Evolutionary conservation across 2,113 vertebrate genomes (phyloP).

Genomic region (Nothobranchius furzeri): DNA sequence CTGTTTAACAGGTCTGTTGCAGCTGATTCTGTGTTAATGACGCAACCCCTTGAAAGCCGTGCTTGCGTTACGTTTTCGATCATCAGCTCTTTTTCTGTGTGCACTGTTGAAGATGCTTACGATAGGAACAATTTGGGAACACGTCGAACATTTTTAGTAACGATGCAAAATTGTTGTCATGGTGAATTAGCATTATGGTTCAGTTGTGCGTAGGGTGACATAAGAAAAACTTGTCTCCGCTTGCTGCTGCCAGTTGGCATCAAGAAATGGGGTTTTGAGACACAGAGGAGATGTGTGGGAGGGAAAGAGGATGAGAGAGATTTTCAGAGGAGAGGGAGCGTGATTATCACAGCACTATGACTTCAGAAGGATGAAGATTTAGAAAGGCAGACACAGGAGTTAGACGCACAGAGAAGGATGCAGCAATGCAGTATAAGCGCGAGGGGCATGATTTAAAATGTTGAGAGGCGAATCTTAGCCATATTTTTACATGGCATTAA

Average conservation of each 20-base stretch:
- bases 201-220: constrained; percentile 62
- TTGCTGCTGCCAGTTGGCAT: constrained; percentile 66
- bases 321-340: constrained; percentile 55
- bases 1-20: constrained; percentile 33
- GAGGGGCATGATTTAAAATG: constrained; percentile 19
- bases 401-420: constrained; percentile 31
- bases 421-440: constrained; percentile 38
- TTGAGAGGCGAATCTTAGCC: constrained; percentile 6
- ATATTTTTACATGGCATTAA: constrained; percentile 16
- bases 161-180: constrained; percentile 57
- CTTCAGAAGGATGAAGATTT: constrained; percentile 63
- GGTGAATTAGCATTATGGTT: constrained; percentile 63
- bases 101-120: constrained; percentile 42
- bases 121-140: constrained; percentile 44
- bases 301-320: constrained; percentile 70
- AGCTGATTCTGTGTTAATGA: constrained; percentile 45
- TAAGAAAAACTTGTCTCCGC: constrained; percentile 63
- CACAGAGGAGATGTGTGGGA: constrained; percentile 66
- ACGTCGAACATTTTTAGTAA: constrained; percentile 60
- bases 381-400: constrained; percentile 49
- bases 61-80: constrained; percentile 26
- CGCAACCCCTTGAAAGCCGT: constrained; percentile 62
- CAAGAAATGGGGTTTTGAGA: constrained; percentile 61
- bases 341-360: constrained; percentile 59
- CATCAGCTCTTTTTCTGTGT: constrained; percentile 57